Percentiles rank a stretch among this genome's conserved stretches.
These are phyloP conservation scores for Aricia artaxerxes DNA, from an alignment of 2,888 invertebrate species.

Conservation along the genomic window DNA sequence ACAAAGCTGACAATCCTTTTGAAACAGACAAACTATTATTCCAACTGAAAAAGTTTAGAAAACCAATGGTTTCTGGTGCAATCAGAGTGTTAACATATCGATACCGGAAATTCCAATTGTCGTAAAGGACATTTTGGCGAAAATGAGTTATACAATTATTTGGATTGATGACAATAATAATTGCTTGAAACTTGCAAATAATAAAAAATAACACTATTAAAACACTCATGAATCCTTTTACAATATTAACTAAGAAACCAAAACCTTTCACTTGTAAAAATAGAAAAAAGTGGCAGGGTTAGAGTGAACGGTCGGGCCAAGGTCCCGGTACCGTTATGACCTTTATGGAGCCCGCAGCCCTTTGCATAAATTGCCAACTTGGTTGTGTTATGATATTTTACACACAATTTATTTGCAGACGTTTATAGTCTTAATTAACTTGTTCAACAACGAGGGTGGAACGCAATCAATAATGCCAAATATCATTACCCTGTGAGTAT, in stretches of 20 bases:
- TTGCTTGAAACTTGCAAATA: background rate
- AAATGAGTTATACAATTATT: too few species aligned
- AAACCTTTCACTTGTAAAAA: slow-evolving; percentile 30
- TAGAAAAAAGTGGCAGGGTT: slow-evolving; percentile 29
- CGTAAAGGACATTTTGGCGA: too few species aligned
- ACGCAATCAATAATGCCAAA: slow-evolving; percentile 19
- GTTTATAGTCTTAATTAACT: slow-evolving; percentile 20
- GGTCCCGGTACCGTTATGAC: slow-evolving; percentile 39
- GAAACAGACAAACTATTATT: too few species aligned
- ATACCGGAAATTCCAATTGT: too few species aligned
- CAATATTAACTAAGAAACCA: slow-evolving; percentile 19
- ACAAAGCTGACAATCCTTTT: too few species aligned
- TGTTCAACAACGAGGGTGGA: slow-evolving; percentile 14
- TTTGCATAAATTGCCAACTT: slow-evolving; percentile 29
- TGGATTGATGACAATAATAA: background rate
- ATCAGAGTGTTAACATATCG: too few species aligned
- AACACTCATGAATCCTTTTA: background rate
- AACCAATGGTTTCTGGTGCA: too few species aligned
- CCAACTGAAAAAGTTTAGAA: too few species aligned
- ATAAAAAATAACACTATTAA: background rate
- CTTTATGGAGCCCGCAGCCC: slow-evolving; percentile 35
- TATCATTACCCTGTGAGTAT: background rate
- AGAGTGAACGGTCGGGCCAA: slow-evolving; percentile 34
- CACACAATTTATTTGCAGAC: slow-evolving; percentile 11
- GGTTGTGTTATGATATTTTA: slow-evolving; percentile 22